Base-by-base conservation (phyloP, 2,113 vertebrate species). In the Perca schrenkii region DNA sequence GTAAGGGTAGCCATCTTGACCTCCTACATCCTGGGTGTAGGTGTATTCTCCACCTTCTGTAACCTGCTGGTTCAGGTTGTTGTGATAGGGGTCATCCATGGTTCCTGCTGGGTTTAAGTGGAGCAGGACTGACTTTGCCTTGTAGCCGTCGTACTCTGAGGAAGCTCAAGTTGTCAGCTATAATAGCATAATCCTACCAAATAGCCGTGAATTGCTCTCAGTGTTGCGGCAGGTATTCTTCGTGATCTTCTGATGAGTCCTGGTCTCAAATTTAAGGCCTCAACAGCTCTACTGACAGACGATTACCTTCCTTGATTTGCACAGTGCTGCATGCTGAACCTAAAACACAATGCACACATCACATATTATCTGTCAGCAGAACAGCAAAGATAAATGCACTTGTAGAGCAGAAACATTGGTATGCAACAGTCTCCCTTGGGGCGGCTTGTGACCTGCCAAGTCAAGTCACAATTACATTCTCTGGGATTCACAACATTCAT, bases 81-180 rank as follows among this genome's bases (percentile, higher is more conserved):
- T 96, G 82, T 95, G 94, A 70, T 96, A 96, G 63, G 94, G 92
- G 95, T 95, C 95, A 90, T 97, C 95, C 97, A 97, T 97, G 77
- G 71, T 95, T 88, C 36, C 84, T 69, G 83, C 63, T 14, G 40
- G 25, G 72, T 61, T 53, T 56, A 36, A 60, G 65, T 19, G 31
- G 82, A 91, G 81, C 82, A 68, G 83, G 73, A 76, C 77, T 78
- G 70, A 58, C 64, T 91, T 71, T 80, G 70, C 79, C 68, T 78
- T 47, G 79, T 76, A 63, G 25, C 25, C 25, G 25, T 25, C 25
- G 25, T 25, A 25, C 53, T 64, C 66, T 78, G 52, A 77, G 34
- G 69, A 84, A 86, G 78, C 54, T 66, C 86, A 88, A 83, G 66
- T 72, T 58, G 80, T 77, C 77, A 65, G 83, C 89, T 94, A 92